These are phyloP conservation scores for Carabus problematicus DNA, from an alignment of 2,888 invertebrate genomes.

Conservation along the genomic window DNA sequence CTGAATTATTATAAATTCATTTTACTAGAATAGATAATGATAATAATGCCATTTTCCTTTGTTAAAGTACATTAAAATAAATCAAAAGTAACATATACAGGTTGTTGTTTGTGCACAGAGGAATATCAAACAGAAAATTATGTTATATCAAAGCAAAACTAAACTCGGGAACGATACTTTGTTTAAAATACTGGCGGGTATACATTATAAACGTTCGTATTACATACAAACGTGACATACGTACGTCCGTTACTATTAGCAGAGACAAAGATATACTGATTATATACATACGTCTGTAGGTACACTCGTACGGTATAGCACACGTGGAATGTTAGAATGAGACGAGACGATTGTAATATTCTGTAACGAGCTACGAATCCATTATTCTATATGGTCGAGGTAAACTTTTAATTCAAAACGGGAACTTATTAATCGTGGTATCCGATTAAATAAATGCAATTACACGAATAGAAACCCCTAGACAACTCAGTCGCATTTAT, in stretches of 20 bases:
- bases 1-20: too few relatives aligned
- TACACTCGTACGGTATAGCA: neutral
- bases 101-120: slow-evolving; percentile 25
- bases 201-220: neutral
- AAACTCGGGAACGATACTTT: neutral
- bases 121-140: slow-evolving; percentile 36
- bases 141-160: slow-evolving; percentile 27
- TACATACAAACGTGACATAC: too few relatives aligned
- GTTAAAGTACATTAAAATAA: slow-evolving; percentile 32
- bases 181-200: neutral
- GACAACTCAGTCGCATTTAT: neutral
- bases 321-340: too few relatives aligned
- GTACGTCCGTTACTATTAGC: neutral
- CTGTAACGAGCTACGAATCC: slow-evolving; percentile 32
- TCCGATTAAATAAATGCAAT: slow-evolving; percentile 37
- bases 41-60: slow-evolving; percentile 20
- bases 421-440: slow-evolving; percentile 26
- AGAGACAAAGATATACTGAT: neutral
- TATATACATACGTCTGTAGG: neutral
- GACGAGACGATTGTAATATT: slow-evolving; percentile 27
- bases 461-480: slow-evolving; percentile 13
- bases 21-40: too few relatives aligned
- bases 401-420: slow-evolving; percentile 26
- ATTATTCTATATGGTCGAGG: slow-evolving; percentile 11
- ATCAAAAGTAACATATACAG: slow-evolving; percentile 23